Conservation (phyloP, 1,140 invertebrate species). For the Ceratosolen solmsi region DNA sequence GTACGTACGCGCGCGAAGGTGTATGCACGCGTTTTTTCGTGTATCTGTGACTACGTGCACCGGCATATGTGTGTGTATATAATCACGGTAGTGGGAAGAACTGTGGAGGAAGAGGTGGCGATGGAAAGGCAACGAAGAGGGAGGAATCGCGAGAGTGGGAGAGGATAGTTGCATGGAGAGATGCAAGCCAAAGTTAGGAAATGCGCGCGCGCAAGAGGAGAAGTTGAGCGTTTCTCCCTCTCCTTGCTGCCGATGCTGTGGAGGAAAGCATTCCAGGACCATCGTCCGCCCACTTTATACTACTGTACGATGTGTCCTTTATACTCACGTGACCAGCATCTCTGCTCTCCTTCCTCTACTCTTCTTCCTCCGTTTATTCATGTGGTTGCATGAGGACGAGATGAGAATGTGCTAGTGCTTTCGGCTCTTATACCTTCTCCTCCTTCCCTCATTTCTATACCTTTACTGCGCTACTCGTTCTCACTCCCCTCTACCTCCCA, state of each 20-base stretch:
- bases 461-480: not conserved
- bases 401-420: conserved; percentile 40
- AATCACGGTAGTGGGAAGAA: not conserved
- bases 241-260: not conserved
- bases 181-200: not conserved
- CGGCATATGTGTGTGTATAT: not conserved
- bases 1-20: too few species aligned
- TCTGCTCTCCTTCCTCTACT: conserved; percentile 46
- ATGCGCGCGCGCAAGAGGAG: conserved; percentile 25
- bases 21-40: too few species aligned
- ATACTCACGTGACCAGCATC: conserved; percentile 25
- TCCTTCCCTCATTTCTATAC: not conserved
- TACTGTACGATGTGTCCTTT: conserved; percentile 21
- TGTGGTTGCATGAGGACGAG: conserved; percentile 22
- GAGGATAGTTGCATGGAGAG: conserved; percentile 15
- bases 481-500: not conserved
- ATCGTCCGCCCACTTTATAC: conserved; percentile 35
- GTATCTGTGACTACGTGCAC: too few species aligned
- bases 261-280: conserved; percentile 16
- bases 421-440: conserved; percentile 16
- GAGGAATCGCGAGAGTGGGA: conserved; percentile 5
- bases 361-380: conserved; percentile 28
- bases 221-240: not conserved
- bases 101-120: not conserved
- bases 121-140: not conserved